phyloP scores from a whole-genome alignment of 1,140 invertebrate species.

The Protaetia brevitarsis region DNA sequence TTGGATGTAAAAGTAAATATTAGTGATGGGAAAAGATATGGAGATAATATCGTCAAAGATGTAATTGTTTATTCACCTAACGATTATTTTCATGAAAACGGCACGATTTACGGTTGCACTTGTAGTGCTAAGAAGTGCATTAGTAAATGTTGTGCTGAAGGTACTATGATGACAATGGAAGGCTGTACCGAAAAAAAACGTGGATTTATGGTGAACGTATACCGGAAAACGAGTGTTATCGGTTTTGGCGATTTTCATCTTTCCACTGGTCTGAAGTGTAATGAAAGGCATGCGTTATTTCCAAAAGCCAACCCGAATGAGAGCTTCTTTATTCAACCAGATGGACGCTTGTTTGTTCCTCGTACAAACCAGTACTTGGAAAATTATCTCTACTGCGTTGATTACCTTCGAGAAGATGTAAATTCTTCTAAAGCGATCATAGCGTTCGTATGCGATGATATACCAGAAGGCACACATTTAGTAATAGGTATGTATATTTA shows the following conservation, averaged over 20 bases:
- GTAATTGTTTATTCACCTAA: slow-evolving; percentile 23
- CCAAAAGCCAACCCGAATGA: neutral
- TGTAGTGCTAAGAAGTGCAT: slow-evolving; percentile 31
- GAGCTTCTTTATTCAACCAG: neutral
- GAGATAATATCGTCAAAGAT: slow-evolving; percentile 30
- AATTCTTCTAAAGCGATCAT: neutral
- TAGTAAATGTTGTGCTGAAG: slow-evolving; percentile 29
- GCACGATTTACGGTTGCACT: slow-evolving; percentile 28
- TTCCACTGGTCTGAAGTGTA: neutral
- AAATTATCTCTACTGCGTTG: neutral
- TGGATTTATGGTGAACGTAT: neutral
- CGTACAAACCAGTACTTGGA: neutral
- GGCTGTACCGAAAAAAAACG: neutral
- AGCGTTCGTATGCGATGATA: neutral
- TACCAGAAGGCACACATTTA: neutral
- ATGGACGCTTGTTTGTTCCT: neutral
- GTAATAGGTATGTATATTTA: neutral
- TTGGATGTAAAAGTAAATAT: slow-evolving; percentile 26
- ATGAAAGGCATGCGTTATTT: neutral
- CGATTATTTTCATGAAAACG: slow-evolving; percentile 26
- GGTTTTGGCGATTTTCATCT: neutral
- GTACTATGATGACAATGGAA: neutral
- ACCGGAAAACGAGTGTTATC: neutral
- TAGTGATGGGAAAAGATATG: slow-evolving; percentile 24
- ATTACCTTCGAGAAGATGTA: neutral